These are phyloP conservation scores for Sisyra terminalis DNA, from an alignment of 2,888 invertebrate species.

Conservation along the genomic window DNA sequence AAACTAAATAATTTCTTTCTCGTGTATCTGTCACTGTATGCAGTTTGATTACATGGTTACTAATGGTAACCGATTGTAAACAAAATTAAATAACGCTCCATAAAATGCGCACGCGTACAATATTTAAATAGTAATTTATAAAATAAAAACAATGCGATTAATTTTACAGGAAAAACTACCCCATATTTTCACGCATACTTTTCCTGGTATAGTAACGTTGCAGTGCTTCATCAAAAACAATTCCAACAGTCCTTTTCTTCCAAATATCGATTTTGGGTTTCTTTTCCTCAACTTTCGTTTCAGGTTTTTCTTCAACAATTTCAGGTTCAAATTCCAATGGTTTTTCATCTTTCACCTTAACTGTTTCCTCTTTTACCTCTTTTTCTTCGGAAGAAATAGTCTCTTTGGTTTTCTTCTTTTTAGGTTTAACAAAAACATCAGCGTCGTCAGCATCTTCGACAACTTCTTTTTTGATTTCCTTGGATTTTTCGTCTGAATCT, in stretches of 20 bases:
- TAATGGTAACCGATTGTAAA: too few species aligned
- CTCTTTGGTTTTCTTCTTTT: conserved; percentile 11
- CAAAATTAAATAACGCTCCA: too few species aligned
- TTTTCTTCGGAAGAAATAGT: too few species aligned
- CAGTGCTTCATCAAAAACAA: conserved; percentile 56
- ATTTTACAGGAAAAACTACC: not conserved
- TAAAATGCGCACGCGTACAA: too few species aligned
- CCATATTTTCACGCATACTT: conserved; percentile 20
- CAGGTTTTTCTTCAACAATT: conserved; percentile 11
- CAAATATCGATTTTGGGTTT: conserved; percentile 53
- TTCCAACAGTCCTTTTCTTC: conserved; percentile 71
- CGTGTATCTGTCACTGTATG: too few species aligned
- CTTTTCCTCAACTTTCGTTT: conserved; percentile 12
- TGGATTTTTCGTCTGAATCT: conserved; percentile 11
- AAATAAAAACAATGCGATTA: not conserved
- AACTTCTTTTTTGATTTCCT: conserved; percentile 13
- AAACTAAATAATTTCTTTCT: too few species aligned
- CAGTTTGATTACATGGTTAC: too few species aligned
- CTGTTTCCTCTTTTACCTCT: conserved; percentile 15
- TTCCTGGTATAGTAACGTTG: conserved; percentile 62
- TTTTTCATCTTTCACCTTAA: conserved; percentile 13
- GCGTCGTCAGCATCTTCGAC: conserved; percentile 12
- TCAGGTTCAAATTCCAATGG: conserved; percentile 11
- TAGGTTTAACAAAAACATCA: conserved; percentile 12
- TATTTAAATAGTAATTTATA: too few species aligned